Evolutionary conservation across 1,140 invertebrate genomes (phyloP), one percentile per base, ranked within the genome.

Genomic region (Drosophila sturtevanti): DNA sequence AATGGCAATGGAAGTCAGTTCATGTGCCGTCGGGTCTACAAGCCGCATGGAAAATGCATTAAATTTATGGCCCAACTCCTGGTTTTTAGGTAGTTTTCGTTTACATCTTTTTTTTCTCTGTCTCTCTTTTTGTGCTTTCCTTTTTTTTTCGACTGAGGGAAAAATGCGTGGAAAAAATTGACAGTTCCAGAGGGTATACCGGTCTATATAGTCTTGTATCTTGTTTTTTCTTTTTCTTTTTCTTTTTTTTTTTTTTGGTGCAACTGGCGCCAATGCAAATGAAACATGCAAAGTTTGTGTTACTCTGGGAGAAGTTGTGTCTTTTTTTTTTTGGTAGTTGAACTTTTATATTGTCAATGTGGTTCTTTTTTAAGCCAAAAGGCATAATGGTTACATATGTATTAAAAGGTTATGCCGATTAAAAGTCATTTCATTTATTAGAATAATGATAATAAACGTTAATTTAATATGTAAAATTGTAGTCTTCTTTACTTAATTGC

Each of bases 31-130:
- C 72, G 63, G 71, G 41, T 48, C 62, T 51, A 52, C 48, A 63
- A 63, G 66, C 41, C 63, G 63, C 74, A 67, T 79, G 84, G 79
- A 82, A 87, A 89, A 84, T 89, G 79, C 82, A 63, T 77, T 76
- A 71, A 84, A 87, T 87, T 87, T 87, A 87, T 86, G 56, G 68
- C 44, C 56, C 55, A 41, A 63, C 68, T 81, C 68, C 68, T 81
- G 70, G 38, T 38, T 34, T 58, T 52, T 68, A 58, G 54, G 16
- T 48, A 9, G 41, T 48, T 11, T 48, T 44, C 1, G 0, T 7
- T 10, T 18, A n/a, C n/a, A 16, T 16, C 18, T 51, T 51, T 24
- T 37, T 58, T 73, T 52, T 63, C 5, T 31, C 4, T 31, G 4
- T 31, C 27, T 52, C 9, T 31, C 14, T 14, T 71, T 52, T n/a